phyloP scores from a whole-genome alignment of 2,888 invertebrate genomes.

The Metopia argyrocephala region DNA sequence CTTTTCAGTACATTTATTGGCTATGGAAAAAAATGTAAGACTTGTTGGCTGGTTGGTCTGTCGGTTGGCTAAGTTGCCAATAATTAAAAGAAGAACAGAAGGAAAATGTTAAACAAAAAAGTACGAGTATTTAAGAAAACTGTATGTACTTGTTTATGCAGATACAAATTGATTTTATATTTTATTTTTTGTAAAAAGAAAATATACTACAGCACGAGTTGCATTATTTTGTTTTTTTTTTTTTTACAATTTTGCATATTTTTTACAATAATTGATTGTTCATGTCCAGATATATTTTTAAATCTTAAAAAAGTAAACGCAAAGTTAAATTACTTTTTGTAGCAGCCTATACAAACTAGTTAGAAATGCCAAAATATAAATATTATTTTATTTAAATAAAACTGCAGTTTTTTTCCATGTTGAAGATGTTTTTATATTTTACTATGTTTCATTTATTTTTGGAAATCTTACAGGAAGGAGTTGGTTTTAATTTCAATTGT shows the following conservation, averaged over 20 bases:
- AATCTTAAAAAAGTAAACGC: background rate
- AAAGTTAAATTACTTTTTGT: background rate
- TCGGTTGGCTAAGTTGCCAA: conserved; percentile 24
- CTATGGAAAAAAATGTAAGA: conserved; percentile 23
- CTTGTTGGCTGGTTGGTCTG: conserved; percentile 19
- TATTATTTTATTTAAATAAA: too few species aligned
- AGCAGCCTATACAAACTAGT: background rate
- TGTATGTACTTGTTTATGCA: background rate
- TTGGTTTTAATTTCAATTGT: background rate
- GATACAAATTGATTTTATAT: background rate
- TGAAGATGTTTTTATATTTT: too few species aligned
- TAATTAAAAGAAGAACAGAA: conserved; percentile 14
- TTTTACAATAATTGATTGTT: background rate
- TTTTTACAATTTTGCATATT: background rate
- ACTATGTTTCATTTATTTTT: too few species aligned
- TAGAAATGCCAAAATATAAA: background rate
- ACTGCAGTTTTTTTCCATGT: too few species aligned
- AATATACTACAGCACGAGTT: background rate
- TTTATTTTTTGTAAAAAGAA: background rate
- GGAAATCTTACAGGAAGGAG: background rate
- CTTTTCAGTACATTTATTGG: conserved; percentile 38
- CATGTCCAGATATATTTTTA: background rate
- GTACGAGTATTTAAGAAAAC: background rate
- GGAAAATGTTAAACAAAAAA: conserved; percentile 4
- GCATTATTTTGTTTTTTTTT: background rate